Conservation (phyloP, 2,888 invertebrate species). For the Pemphredon lugubris region DNA sequence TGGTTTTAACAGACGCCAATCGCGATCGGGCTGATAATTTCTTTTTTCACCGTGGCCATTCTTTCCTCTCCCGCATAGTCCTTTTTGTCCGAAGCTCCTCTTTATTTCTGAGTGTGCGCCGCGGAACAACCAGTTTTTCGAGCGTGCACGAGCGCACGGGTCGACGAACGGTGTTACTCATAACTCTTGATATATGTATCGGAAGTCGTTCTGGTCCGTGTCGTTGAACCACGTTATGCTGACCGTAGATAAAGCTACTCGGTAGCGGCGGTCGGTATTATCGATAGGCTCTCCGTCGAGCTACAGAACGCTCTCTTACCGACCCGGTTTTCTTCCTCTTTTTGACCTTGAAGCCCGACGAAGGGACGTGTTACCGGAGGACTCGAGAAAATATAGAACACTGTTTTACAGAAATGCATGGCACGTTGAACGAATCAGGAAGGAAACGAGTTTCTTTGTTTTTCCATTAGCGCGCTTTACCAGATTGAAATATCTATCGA, state of each 20-base stretch:
- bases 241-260: slow-evolving; percentile 1
- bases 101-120: slow-evolving; percentile 66
- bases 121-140: slow-evolving; percentile 74
- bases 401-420: background rate
- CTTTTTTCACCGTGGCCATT: slow-evolving; percentile 58
- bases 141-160: slow-evolving; percentile 64
- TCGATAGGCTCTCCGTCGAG: background rate
- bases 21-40: slow-evolving; percentile 66
- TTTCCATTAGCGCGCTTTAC: background rate
- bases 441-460: no score
- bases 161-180: slow-evolving; percentile 76
- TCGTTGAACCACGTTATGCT: slow-evolving; percentile 2
- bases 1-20: slow-evolving; percentile 49
- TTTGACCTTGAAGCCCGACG: background rate
- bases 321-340: background rate
- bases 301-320: slow-evolving; percentile 23
- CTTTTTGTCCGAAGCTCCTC: slow-evolving; percentile 57
- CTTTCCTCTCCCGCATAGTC: slow-evolving; percentile 52
- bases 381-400: background rate
- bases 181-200: slow-evolving; percentile 74
- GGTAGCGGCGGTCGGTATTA: background rate
- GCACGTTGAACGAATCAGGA: no score
- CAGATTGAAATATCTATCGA: slow-evolving; percentile 1
- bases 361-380: background rate
- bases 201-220: slow-evolving; percentile 53